Conservation (phyloP, 2,888 invertebrate species). For the Teinopalpus imperialis region DNA sequence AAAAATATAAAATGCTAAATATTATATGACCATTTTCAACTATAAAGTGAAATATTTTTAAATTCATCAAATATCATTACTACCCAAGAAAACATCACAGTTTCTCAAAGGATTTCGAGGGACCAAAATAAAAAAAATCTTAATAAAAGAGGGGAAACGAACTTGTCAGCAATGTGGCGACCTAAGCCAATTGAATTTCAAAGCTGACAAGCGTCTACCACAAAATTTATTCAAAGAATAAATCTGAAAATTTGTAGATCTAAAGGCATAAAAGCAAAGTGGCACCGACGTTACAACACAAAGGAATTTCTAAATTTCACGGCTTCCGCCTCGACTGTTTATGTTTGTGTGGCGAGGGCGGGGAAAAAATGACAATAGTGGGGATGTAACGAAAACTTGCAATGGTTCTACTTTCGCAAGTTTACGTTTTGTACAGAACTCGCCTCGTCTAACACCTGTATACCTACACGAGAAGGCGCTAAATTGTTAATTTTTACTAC, state of each 20-base stretch:
- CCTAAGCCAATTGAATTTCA: slow-evolving; percentile 80
- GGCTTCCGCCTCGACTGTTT: slow-evolving; percentile 77
- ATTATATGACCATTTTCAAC: no score
- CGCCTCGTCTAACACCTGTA: slow-evolving; percentile 38
- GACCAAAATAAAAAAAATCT: slow-evolving; percentile 49
- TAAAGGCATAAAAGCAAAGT: slow-evolving; percentile 75
- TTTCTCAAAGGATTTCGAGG: slow-evolving; percentile 44
- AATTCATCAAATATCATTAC: no score
- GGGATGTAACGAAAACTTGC: slow-evolving; percentile 37
- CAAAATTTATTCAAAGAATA: slow-evolving; percentile 82
- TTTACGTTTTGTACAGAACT: slow-evolving; percentile 37
- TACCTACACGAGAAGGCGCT: slow-evolving; percentile 7
- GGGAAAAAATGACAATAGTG: slow-evolving; percentile 71
- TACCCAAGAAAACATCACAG: slow-evolving; percentile 33
- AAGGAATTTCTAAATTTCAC: slow-evolving; percentile 82
- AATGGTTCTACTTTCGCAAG: no score
- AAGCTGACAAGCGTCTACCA: slow-evolving; percentile 77
- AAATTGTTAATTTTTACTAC: slow-evolving; percentile 15
- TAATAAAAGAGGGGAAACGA: slow-evolving; percentile 61
- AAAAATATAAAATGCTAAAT: no score
- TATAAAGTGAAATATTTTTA: no score
- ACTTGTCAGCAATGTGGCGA: slow-evolving; percentile 77
- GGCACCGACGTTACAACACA: slow-evolving; percentile 75
- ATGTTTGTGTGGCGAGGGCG: slow-evolving; percentile 74
- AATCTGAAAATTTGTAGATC: slow-evolving; percentile 82